Evolutionary conservation across 2,113 vertebrate species (phyloP).

Genomic region (Takifugu flavidus): DNA sequence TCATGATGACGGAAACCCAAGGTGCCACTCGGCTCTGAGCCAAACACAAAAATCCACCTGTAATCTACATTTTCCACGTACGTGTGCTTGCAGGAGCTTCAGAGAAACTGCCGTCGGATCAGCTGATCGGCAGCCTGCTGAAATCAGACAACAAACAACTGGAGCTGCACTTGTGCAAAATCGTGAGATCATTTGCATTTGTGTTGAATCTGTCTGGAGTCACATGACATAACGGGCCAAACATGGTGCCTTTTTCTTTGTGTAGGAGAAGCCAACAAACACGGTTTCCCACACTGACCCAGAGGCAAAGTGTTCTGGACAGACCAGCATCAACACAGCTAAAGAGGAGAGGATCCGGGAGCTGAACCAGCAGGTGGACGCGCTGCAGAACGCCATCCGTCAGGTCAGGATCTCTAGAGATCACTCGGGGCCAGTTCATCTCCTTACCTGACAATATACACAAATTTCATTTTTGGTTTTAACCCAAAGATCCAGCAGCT

Average conservation of each 20-base stretch:
- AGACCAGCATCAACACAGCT: constrained; percentile 26
- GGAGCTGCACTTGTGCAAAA: constrained; percentile 71
- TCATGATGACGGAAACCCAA: constrained; percentile 56
- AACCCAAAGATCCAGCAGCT: constrained; percentile 65
- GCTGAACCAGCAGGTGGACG: constrained; percentile 71
- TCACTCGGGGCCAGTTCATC: no score
- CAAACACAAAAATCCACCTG: neutral
- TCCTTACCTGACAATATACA: neutral
- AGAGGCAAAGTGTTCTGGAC: constrained; percentile 10
- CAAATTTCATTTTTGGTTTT: neutral
- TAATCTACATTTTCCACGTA: neutral
- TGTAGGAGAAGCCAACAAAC: constrained; percentile 48
- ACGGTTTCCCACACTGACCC: constrained; percentile 8
- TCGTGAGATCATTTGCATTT: constrained; percentile 29
- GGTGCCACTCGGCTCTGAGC: constrained; percentile 31
- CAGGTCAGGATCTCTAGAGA: constrained; percentile 54
- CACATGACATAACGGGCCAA: neutral
- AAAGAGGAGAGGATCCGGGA: constrained; percentile 69
- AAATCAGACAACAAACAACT: constrained; percentile 50
- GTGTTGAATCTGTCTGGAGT: neutral
- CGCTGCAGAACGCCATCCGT: constrained; percentile 64
- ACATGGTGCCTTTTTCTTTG: neutral
- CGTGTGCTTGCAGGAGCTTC: constrained; percentile 40
- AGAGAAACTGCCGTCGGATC: constrained; percentile 56
- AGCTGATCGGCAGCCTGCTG: constrained; percentile 63